phyloP scores from a whole-genome alignment of 2,113 vertebrate species.

The Todiramphus chloris region DNA sequence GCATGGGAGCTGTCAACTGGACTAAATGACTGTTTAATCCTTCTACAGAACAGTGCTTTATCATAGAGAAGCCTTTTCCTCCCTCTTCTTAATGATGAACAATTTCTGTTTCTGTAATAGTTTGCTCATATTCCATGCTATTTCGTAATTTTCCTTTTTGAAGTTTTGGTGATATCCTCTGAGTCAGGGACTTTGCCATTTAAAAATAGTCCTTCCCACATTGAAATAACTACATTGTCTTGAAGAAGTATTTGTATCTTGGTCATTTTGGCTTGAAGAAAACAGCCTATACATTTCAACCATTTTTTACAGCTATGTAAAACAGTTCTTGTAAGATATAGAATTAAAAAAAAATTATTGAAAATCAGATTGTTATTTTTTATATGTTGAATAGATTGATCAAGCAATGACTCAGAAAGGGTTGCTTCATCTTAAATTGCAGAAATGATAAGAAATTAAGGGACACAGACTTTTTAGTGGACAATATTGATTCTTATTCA shows the following conservation, averaged over 20 bases:
- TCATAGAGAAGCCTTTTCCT: background rate
- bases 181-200: background rate
- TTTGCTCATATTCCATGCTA: background rate
- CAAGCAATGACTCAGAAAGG: background rate
- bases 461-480: background rate
- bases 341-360: background rate
- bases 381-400: background rate
- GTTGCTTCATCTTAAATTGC: background rate
- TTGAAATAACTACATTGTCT: background rate
- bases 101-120: background rate
- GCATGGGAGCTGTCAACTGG: background rate
- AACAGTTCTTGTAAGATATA: background rate
- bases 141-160: background rate
- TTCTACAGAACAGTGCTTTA: background rate
- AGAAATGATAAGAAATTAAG: background rate
- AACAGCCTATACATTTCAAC: background rate
- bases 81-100: background rate
- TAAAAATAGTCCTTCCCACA: background rate
- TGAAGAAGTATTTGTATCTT: background rate
- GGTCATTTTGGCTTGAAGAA: background rate
- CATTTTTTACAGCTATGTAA: background rate
- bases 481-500: background rate
- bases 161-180: background rate
- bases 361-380: background rate
- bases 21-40: conserved; percentile 14